Percentiles rank a stretch among this genome's conserved stretches.
These are phyloP conservation scores for Griposia aprilina DNA, from an alignment of 2,888 invertebrate genomes.

Conservation along the genomic window DNA sequence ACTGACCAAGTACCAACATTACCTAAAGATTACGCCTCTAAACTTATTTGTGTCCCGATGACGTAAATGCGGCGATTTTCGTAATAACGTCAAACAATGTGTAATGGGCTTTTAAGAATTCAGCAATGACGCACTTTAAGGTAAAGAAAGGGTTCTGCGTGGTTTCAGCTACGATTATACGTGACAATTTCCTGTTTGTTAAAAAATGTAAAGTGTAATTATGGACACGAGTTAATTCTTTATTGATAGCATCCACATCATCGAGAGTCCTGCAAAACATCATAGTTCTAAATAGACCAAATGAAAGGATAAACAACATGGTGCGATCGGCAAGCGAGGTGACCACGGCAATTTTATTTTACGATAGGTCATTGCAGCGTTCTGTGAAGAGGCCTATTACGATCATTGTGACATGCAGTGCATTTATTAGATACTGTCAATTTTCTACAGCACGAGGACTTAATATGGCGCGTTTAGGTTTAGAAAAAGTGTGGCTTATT, in stretches of 20 bases:
- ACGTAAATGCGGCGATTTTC: constrained; percentile 39
- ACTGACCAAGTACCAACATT: constrained; percentile 18
- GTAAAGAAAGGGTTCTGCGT: not conserved
- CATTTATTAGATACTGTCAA: constrained; percentile 21
- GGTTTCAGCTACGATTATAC: constrained; percentile 7
- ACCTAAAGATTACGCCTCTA: constrained; percentile 18
- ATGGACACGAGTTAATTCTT: not conserved
- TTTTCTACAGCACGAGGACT: not conserved
- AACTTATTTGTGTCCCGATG: constrained; percentile 38
- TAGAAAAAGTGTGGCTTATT: not conserved
- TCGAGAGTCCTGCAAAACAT: not conserved
- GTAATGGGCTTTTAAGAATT: constrained; percentile 24
- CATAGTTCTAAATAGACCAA: constrained; percentile 19
- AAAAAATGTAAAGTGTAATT: constrained; percentile 5
- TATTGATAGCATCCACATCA: constrained; percentile 1
- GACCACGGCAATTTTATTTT: constrained; percentile 19
- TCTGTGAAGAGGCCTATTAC: constrained; percentile 26
- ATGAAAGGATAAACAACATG: constrained; percentile 7
- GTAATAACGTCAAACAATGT: constrained; percentile 28
- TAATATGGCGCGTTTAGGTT: not conserved
- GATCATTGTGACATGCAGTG: constrained; percentile 18
- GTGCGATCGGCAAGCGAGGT: constrained; percentile 9
- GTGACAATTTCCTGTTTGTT: constrained; percentile 6
- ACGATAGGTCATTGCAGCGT: constrained; percentile 36
- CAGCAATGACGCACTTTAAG: constrained; percentile 22